Evolutionary conservation across 2,113 vertebrate genomes (phyloP).

Genomic region (Dendrocopos noguchii): DNA sequence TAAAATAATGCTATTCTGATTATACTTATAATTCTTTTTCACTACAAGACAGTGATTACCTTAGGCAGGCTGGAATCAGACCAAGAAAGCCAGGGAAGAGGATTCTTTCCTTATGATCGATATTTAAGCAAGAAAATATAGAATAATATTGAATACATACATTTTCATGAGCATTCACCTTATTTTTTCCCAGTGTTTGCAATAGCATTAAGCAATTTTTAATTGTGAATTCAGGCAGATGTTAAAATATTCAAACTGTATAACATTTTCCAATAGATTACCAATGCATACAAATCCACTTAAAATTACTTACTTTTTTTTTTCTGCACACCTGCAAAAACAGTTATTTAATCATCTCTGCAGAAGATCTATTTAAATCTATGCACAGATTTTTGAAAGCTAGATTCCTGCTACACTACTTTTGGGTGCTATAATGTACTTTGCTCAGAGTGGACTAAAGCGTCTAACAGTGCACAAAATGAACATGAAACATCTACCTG

Average conservation of each 20-base stretch:
- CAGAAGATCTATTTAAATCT: background rate
- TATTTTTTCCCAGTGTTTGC: background rate
- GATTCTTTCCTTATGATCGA: background rate
- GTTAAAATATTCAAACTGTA: constrained; percentile 7
- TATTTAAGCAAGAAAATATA: background rate
- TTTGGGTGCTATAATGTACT: background rate
- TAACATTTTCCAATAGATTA: constrained; percentile 15
- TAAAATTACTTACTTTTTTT: background rate
- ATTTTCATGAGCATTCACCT: background rate
- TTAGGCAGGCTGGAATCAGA: background rate
- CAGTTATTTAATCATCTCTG: background rate
- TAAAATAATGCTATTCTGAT: background rate
- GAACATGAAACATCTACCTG: background rate
- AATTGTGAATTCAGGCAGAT: background rate
- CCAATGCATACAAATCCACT: background rate
- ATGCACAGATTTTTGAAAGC: background rate
- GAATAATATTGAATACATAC: background rate
- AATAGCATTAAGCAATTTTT: background rate
- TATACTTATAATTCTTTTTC: background rate
- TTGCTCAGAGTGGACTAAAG: background rate
- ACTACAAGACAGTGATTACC: background rate
- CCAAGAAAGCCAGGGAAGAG: background rate
- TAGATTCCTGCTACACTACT: background rate
- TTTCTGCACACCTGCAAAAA: background rate
- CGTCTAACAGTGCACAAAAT: background rate